phyloP scores from a whole-genome alignment of 2,797 vertebrate genomes.

The Eremophila alpestris region DNA sequence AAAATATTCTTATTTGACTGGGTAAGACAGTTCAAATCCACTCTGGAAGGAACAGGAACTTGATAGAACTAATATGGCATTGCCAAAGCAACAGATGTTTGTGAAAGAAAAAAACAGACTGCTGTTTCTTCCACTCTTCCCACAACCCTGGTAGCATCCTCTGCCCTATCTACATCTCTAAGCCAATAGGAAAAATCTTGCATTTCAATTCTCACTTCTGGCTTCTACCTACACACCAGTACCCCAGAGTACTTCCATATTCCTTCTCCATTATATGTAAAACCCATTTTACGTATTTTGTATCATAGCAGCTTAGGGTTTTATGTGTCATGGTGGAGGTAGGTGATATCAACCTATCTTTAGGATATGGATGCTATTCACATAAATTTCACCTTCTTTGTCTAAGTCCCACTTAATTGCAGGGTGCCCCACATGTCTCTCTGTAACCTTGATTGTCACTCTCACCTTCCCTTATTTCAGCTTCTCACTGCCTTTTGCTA shows the following conservation, averaged over 20 bases:
- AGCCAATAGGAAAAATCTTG: not conserved
- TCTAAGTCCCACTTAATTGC: not conserved
- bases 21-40: not conserved
- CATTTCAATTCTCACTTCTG: not conserved
- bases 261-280: not conserved
- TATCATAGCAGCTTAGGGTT: not conserved
- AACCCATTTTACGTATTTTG: not conserved
- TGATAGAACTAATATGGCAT: not conserved
- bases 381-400: not conserved
- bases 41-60: not conserved
- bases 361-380: not conserved
- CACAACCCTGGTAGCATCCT: not conserved
- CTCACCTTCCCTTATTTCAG: not conserved
- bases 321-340: not conserved
- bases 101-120: not conserved
- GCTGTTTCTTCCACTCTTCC: not conserved
- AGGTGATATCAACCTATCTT: not conserved
- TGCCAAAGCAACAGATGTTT: not conserved
- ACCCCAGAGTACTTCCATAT: not conserved
- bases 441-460: not conserved
- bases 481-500: not conserved
- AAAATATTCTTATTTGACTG: not conserved
- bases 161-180: not conserved
- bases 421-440: not conserved
- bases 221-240: not conserved